Base-by-base conservation (phyloP, 2,113 vertebrate species). In the Danionella cerebrum region DNA sequence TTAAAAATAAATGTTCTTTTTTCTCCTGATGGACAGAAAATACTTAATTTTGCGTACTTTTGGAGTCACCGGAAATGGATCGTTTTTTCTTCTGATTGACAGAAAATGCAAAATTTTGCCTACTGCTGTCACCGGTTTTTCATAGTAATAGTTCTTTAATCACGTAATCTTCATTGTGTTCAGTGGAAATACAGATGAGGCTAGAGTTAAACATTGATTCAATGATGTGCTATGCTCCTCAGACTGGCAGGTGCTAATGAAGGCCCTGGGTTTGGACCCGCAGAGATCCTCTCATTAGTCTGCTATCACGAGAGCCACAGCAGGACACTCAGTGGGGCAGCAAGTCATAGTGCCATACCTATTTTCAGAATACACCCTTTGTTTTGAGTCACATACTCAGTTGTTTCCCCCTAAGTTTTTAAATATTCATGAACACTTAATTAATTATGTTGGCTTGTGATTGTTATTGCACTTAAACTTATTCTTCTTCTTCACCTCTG, bases 231-330 rank as follows among this genome's bases (percentile, higher is more conserved):
- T 53, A n/a, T 24, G 8, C 44, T 24, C 59, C 13, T 73, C 44
- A 19, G 55, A 59, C 65, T 65, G 65, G 53, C 66, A 70, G 70
- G 42, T 18, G 25, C 42, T 75, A 67, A 77, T 68, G 71, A 73
- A 51, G 22, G 51, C 42, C 18, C 63, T 29, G 33, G 47, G 14
- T 54, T 57, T 59, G 52, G 51, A 13, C 59, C 55, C 48, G 47
- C 24, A 38, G 48, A 12, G 65, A 59, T 52, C 48, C 38, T 42
- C 31, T 68, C 51, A 63, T 63, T 45, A 68, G 55, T 48, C 52
- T 52, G 35, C 64, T 47, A 73, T 76, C 67, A 76, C 54, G 25
- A 73, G 45, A 18, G 8, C 44, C 58, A 42, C 57, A 18, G 62
- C 50, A 16, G 52, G 12, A 57, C 31, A 27, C 31, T 18, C 21